Evolutionary conservation across 2,113 vertebrate genomes (phyloP), one percentile per base, ranked within the genome.

Genomic region (Ptilorrhoa leucosticta): DNA sequence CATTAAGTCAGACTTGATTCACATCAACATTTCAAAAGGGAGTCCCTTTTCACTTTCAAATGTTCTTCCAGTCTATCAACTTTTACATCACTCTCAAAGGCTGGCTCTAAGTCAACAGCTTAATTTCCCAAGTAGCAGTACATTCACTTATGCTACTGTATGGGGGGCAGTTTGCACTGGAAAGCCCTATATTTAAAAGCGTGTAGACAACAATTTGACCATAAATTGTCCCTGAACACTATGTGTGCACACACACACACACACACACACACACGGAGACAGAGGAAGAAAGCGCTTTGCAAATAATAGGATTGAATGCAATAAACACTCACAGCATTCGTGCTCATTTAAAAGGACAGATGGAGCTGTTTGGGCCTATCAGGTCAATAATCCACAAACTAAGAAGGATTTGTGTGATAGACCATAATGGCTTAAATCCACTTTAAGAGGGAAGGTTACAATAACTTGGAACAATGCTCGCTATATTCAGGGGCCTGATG

Each of bases 401-500:
- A 93, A 95, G 94, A 89, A 86, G 95, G 93, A 94, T 97, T 96
- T 97, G 73, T 64, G 68, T 94, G 89, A 96, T 89, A 92, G 85
- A 82, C 60, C 1, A 0, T 77, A 93, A 89, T 73, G 89, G 92
- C 60, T 92, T 89, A 95, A 96, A 97, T 89, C 61, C 37, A 87
- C 72, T 96, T 93, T 65, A 39, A 91, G 72, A 87, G 66, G 51
- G 30, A 91, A 68, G 30, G 65, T 87, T 93, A 44, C 70, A 70
- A 56, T 56, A 88, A 54, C 60, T 81, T 44, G 51, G 40, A 93
- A 82, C 56, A 81, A 64, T 20, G 44, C 37, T 88, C 4, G 1
- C 54, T 57, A 47, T 58, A 64, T 79, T 83, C 83, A 53, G 27
- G 48, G 13, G 45, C 54, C 23, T 88, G 77, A 61, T 57, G 85